Conservation (phyloP, 2,113 vertebrate genomes). For the Nycticorax nycticorax region DNA sequence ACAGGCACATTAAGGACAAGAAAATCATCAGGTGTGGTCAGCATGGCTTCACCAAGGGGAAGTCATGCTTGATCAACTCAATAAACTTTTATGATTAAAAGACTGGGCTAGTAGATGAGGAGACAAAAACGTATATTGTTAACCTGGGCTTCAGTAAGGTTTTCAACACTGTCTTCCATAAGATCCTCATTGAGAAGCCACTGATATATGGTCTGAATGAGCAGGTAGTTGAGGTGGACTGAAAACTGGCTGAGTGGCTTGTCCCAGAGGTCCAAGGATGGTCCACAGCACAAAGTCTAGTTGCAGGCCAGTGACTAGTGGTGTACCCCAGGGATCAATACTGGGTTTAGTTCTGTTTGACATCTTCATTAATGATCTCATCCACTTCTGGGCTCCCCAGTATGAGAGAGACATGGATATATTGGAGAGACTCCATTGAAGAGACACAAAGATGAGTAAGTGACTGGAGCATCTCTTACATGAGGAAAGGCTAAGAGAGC, state of each 20-base stretch:
- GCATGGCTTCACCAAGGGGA: background rate
- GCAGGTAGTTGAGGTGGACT: background rate
- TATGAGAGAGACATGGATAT: background rate
- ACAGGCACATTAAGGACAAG: background rate
- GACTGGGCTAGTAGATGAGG: background rate
- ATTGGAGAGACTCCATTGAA: background rate
- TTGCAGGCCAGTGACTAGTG: background rate
- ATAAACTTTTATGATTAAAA: background rate
- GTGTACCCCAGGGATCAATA: background rate
- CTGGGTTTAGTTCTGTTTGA: background rate
- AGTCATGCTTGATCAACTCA: background rate
- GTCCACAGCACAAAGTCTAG: background rate
- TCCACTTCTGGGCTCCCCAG: background rate
- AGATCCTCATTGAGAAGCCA: background rate
- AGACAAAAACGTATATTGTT: background rate
- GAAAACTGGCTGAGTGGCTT: background rate
- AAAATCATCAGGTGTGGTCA: background rate
- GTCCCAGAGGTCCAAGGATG: too few species aligned
- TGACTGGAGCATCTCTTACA: background rate
- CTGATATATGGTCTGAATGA: background rate
- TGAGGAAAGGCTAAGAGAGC: too few species aligned
- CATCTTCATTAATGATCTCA: background rate
- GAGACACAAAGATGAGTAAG: background rate
- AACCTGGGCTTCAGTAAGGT: background rate
- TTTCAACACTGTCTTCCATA: background rate